A percentile compares a stretch with the other conserved stretches of the same genome.
Conservation (phyloP, 2,113 vertebrate genomes). For the Piaya cayana region DNA sequence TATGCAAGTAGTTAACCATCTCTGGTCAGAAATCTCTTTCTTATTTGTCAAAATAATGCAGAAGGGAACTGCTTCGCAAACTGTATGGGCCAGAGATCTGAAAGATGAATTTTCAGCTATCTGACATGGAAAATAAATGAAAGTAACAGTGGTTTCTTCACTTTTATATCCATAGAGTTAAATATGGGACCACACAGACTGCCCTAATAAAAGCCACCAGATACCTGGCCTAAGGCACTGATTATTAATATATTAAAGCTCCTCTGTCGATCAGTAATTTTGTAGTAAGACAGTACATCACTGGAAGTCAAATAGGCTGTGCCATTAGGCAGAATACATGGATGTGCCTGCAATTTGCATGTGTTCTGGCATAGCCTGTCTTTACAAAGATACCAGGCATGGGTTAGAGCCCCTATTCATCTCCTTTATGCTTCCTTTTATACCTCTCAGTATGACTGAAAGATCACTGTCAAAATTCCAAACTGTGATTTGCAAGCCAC, state of each 20-base stretch:
- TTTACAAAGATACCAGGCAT: neutral
- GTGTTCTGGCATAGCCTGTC: neutral
- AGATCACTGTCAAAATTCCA: neutral
- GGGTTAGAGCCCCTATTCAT: neutral
- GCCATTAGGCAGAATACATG: neutral
- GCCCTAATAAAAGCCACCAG: slow-evolving; percentile 54
- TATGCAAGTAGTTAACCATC: neutral
- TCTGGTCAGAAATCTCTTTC: neutral
- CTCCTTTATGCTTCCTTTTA: neutral
- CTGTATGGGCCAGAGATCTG: neutral
- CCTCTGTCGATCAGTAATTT: neutral
- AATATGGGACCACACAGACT: slow-evolving; percentile 53
- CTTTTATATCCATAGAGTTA: neutral
- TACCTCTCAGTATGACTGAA: neutral
- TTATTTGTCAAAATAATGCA: neutral
- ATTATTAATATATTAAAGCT: slow-evolving; percentile 17
- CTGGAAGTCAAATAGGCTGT: neutral
- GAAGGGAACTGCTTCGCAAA: neutral
- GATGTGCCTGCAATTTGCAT: neutral
- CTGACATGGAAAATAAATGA: neutral
- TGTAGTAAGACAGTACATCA: neutral
- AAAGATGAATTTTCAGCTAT: neutral
- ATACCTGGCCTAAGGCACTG: slow-evolving; percentile 30
- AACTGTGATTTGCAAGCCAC: neutral
- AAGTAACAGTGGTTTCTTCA: neutral